Percentiles rank a stretch among this genome's conserved stretches.
Conservation (phyloP, 2,888 invertebrate genomes). For the Drosophila antonietae region DNA sequence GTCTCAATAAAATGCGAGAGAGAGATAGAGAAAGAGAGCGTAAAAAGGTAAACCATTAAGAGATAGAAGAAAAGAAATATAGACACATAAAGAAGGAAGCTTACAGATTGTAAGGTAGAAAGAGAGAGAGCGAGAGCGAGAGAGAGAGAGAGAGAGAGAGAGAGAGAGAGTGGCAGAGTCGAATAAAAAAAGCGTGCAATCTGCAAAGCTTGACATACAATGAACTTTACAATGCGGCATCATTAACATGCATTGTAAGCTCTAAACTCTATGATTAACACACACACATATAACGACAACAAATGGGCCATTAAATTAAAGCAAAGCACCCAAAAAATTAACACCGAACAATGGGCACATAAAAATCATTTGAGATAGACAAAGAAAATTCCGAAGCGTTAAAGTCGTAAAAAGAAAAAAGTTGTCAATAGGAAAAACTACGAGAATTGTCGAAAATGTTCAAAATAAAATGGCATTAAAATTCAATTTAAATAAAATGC, state of each 20-base stretch:
- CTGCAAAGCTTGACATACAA: conserved; percentile 19
- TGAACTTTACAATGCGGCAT: conserved; percentile 32
- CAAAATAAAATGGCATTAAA: conserved; percentile 64
- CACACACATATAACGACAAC: conserved; percentile 8
- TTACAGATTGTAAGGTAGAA: neutral
- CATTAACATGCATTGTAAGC: conserved; percentile 17
- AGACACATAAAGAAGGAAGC: too few relatives aligned
- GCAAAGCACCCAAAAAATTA: conserved; percentile 51
- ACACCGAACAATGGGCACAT: conserved; percentile 58
- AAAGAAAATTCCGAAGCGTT: conserved; percentile 70
- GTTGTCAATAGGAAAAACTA: conserved; percentile 51
- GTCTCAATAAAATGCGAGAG: too few relatives aligned
- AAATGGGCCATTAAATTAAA: conserved; percentile 72
- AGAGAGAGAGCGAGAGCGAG: neutral
- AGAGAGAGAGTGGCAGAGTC: neutral
- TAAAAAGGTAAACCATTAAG: too few relatives aligned
- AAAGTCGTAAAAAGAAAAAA: conserved; percentile 59
- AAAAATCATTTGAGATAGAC: conserved; percentile 52
- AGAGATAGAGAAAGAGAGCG: too few relatives aligned
- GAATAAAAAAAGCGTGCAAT: neutral
- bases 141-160: neutral
- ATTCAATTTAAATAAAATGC: conserved; percentile 69
- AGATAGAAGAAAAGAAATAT: neutral
- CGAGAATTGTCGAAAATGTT: conserved; percentile 53
- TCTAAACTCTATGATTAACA: conserved; percentile 31